A percentile compares a stretch with the other conserved stretches of the same genome.
Conservation (phyloP, 1,140 invertebrate genomes). For the Eupristina koningsbergeri region DNA sequence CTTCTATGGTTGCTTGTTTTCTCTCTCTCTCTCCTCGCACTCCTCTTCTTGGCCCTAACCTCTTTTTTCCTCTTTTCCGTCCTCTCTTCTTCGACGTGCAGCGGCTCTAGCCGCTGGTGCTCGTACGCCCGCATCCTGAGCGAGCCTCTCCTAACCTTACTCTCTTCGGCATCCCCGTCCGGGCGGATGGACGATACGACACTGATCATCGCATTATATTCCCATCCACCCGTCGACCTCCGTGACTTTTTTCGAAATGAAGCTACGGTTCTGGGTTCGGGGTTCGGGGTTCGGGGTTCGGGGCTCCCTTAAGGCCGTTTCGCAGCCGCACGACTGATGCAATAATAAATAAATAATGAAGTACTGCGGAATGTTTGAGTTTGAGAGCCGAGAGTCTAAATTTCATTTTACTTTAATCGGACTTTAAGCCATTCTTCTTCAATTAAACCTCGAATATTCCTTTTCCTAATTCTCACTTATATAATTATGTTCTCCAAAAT, state of each 20-base stretch:
- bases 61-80: constrained; percentile 9
- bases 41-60: constrained; percentile 3
- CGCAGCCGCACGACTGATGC: too few species aligned
- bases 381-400: too few species aligned
- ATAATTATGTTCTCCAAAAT: too few species aligned
- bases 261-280: background rate
- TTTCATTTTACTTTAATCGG: too few species aligned
- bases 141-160: constrained; percentile 32
- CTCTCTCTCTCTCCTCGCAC: constrained; percentile 10
- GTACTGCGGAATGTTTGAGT: too few species aligned
- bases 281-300: too few species aligned
- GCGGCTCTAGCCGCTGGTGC: constrained; percentile 11
- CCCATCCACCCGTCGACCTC: background rate
- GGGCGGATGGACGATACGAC: background rate
- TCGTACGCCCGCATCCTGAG: background rate
- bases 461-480: too few species aligned
- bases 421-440: too few species aligned
- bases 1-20: background rate
- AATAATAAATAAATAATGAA: too few species aligned
- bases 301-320: too few species aligned
- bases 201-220: background rate
- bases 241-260: background rate
- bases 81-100: constrained; percentile 16
- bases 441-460: too few species aligned
- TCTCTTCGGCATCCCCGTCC: background rate